Conservation (phyloP, 2,888 invertebrate species). For the Andrena flavipes region DNA sequence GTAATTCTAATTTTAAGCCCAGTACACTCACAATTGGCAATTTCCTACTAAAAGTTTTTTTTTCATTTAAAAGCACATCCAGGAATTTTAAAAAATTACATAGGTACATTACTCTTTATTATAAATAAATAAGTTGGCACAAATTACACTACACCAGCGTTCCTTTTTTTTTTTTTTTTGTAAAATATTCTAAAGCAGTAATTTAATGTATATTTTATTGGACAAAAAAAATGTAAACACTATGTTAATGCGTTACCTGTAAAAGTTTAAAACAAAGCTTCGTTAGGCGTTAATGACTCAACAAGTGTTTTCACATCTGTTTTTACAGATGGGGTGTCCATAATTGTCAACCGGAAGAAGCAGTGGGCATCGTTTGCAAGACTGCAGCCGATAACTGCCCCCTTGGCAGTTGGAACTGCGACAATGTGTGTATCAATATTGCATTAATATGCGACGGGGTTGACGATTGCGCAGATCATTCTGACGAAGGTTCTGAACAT, state of each 20-base stretch:
- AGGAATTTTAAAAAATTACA: too few relatives aligned
- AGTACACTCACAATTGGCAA: too few relatives aligned
- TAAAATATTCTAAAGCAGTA: too few relatives aligned
- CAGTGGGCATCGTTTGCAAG: conserved; percentile 89
- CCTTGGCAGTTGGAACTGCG: conserved; percentile 88
- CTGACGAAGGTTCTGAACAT: conserved; percentile 87
- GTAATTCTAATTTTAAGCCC: not conserved
- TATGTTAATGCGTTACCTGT: not conserved
- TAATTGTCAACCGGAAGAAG: conserved; percentile 89
- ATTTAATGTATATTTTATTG: not conserved
- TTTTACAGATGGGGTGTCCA: conserved; percentile 88
- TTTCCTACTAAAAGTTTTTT: not conserved
- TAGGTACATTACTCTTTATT: too few relatives aligned
- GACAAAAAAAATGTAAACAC: not conserved
- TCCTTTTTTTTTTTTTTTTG: too few relatives aligned
- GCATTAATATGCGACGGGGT: conserved; percentile 89
- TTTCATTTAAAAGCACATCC: not conserved
- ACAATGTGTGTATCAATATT: conserved; percentile 88
- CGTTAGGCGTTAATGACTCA: not conserved
- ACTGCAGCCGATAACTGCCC: conserved; percentile 87
- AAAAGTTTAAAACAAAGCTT: not conserved
- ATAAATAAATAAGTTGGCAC: too few relatives aligned
- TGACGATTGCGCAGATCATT: conserved; percentile 88
- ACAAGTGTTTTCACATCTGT: not conserved
- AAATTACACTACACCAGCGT: too few relatives aligned